phyloP scores from a whole-genome alignment of 2,113 vertebrate genomes.

The Gymnogyps californianus region DNA sequence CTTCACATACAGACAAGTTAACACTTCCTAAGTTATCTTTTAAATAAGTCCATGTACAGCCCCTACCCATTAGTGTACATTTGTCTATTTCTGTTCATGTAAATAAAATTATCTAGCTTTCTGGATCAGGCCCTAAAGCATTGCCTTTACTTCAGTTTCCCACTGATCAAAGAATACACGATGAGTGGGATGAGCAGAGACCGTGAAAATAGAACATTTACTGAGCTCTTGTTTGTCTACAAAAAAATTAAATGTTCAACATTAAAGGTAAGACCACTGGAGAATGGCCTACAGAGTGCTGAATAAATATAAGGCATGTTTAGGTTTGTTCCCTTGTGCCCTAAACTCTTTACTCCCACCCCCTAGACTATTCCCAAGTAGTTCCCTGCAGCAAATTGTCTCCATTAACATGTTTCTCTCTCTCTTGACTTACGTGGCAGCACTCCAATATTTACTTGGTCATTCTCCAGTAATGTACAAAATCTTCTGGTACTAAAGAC shows the following conservation, averaged over 20 bases:
- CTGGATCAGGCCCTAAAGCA: background rate
- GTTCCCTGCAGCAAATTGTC: slow-evolving; percentile 18
- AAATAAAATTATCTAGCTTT: slow-evolving; percentile 8
- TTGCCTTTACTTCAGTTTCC: background rate
- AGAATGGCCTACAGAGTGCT: background rate
- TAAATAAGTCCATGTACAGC: background rate
- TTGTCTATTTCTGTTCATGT: background rate
- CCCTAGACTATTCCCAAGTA: background rate
- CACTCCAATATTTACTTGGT: slow-evolving; percentile 29
- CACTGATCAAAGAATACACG: background rate
- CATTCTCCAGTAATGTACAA: slow-evolving; percentile 17
- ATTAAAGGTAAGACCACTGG: slow-evolving; percentile 15
- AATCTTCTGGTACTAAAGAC: background rate
- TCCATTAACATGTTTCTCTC: background rate
- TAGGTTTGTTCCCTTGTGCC: slow-evolving; percentile 4
- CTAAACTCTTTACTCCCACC: slow-evolving; percentile 19
- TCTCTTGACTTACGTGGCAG: background rate
- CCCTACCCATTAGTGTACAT: background rate
- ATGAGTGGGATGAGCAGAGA: background rate
- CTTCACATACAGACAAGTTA: background rate
- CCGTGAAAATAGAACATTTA: slow-evolving; percentile 4
- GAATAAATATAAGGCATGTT: background rate
- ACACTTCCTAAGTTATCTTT: background rate
- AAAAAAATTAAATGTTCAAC: background rate
- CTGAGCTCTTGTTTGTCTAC: slow-evolving; percentile 18